Conservation (phyloP, 92 coral and sea anemone genomes). For the Paramuricea clavata region DNA sequence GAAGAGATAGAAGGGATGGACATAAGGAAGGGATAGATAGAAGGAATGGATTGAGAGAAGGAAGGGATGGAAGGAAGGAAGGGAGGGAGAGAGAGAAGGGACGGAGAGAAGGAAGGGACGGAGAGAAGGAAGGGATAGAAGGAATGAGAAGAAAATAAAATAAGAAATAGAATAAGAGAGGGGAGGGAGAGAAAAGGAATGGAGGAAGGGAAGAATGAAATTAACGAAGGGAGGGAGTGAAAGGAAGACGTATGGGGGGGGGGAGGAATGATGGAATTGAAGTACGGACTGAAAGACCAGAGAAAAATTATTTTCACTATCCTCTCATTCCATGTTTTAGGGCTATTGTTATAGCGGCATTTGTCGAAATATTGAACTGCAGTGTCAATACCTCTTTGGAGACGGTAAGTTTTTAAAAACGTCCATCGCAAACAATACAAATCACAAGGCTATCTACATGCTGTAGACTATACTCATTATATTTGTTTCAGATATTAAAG, state of each 20-base stretch:
- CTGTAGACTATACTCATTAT: neutral
- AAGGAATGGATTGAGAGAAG: neutral
- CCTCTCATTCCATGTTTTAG: conserved; percentile 16
- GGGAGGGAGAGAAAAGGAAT: neutral
- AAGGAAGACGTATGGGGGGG: neutral
- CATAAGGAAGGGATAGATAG: too few relatives aligned
- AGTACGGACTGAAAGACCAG: neutral
- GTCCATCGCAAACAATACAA: neutral
- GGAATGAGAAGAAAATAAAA: neutral
- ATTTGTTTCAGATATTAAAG: neutral
- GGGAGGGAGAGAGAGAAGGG: neutral
- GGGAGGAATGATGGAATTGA: neutral
- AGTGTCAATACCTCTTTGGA: conserved; percentile 76
- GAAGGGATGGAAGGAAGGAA: neutral
- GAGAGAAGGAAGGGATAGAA: neutral
- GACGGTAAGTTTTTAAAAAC: neutral
- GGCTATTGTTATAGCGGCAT: conserved; percentile 85
- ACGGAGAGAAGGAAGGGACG: neutral
- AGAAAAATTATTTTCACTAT: neutral
- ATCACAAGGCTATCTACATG: neutral
- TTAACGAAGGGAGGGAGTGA: neutral
- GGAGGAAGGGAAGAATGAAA: neutral
- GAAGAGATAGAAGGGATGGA: too few relatives aligned
- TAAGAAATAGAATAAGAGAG: neutral
- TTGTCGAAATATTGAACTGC: conserved; percentile 74